Evolutionary conservation across 2,888 invertebrate species (phyloP).

Genomic region (Biston stratarius): DNA sequence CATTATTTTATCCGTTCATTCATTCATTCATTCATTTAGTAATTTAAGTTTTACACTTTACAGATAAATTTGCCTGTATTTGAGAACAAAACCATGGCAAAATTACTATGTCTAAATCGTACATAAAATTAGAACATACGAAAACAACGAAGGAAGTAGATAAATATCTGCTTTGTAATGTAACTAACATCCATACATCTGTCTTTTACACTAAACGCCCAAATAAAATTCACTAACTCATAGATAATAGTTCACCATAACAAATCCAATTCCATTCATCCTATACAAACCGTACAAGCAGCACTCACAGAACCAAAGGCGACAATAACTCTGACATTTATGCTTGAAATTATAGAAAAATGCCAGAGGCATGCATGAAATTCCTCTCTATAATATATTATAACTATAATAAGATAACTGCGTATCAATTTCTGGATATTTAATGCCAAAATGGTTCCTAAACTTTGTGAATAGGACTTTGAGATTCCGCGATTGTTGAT

Average conservation of each 20-base stretch:
- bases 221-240: slow-evolving; percentile 56
- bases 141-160: background rate
- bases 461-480: slow-evolving; percentile 41
- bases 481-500: slow-evolving; percentile 32
- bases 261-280: slow-evolving; percentile 68
- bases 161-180: background rate
- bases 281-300: slow-evolving; percentile 58
- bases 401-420: slow-evolving; percentile 74
- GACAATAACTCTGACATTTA: slow-evolving; percentile 71
- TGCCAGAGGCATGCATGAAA: slow-evolving; percentile 76
- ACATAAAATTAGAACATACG: background rate
- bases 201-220: slow-evolving; percentile 41
- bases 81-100: too few relatives aligned
- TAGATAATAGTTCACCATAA: slow-evolving; percentile 72
- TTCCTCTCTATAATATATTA: slow-evolving; percentile 68
- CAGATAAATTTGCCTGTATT: too few relatives aligned
- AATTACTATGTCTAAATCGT: too few relatives aligned
- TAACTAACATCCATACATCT: slow-evolving; percentile 48
- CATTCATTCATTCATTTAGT: too few relatives aligned
- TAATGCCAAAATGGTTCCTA: slow-evolving; percentile 50
- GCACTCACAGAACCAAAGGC: slow-evolving; percentile 58
- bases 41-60: too few relatives aligned
- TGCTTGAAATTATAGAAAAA: slow-evolving; percentile 50
- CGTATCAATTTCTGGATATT: slow-evolving; percentile 55
- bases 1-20: too few relatives aligned